Conservation (phyloP, 2,113 vertebrate species). For the Gavia stellata region DNA sequence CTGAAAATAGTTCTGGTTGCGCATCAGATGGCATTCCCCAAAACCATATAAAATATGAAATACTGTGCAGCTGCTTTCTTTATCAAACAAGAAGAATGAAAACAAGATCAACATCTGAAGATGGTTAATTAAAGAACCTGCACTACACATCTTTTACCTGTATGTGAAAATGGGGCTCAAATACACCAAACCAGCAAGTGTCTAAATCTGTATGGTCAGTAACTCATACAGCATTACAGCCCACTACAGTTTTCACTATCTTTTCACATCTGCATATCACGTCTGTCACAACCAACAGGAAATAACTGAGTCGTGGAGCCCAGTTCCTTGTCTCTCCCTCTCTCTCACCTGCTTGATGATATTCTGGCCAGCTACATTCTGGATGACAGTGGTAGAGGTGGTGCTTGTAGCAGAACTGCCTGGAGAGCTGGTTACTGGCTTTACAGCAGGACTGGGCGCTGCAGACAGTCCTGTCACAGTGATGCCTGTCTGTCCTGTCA, state of each 20-base stretch:
- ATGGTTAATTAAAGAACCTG: neutral
- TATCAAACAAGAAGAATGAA: neutral
- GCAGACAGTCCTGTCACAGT: conserved; percentile 78
- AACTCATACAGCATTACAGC: neutral
- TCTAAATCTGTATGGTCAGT: neutral
- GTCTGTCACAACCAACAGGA: neutral
- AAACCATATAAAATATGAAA: neutral
- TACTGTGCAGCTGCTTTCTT: neutral
- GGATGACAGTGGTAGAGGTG: conserved; percentile 79
- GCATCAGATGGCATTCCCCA: neutral
- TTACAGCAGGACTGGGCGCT: conserved; percentile 73
- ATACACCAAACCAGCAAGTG: neutral
- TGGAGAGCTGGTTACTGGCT: conserved; percentile 78
- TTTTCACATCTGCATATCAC: neutral
- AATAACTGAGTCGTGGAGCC: fast-evolving
- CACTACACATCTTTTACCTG: neutral
- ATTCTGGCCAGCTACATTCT: conserved; percentile 83
- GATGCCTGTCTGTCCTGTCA: conserved; percentile 65
- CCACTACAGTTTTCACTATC: neutral
- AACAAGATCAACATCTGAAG: neutral
- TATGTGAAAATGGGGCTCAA: neutral
- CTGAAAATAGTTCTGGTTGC: neutral
- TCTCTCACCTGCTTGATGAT: conserved; percentile 90
- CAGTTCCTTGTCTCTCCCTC: neutral
- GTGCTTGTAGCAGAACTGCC: conserved; percentile 75